Conservation (phyloP, 2,113 vertebrate species). For the Rhabdomys dilectus region DNA sequence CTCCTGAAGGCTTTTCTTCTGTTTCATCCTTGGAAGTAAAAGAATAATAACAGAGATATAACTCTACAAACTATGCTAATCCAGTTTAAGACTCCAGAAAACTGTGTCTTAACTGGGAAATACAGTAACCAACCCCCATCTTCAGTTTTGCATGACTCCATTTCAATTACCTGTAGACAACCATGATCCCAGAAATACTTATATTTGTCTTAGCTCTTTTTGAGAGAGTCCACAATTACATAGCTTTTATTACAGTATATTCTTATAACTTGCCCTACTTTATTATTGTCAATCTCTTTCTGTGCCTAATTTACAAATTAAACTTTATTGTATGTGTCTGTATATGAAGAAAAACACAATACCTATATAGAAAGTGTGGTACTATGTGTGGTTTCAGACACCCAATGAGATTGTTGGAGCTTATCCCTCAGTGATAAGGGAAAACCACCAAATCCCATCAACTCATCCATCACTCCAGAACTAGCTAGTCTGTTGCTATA, state of each 20-base stretch:
- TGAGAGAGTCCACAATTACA: neutral
- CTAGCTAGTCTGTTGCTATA: neutral
- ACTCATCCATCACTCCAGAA: neutral
- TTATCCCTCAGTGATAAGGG: neutral
- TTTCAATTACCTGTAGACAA: neutral
- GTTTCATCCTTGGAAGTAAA: neutral
- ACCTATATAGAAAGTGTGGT: neutral
- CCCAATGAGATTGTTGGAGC: neutral
- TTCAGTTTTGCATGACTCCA: neutral
- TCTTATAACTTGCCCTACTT: neutral
- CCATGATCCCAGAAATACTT: neutral
- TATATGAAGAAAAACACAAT: neutral
- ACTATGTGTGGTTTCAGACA: neutral
- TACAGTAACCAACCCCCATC: neutral
- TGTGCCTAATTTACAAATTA: constrained; percentile 16
- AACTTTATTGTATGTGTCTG: neutral
- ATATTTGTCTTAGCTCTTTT: constrained; percentile 10
- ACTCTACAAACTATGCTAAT: neutral
- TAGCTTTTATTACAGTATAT: neutral
- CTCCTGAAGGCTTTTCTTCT: constrained; percentile 7
- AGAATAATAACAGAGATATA: neutral
- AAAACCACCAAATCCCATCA: neutral
- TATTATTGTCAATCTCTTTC: constrained; percentile 3
- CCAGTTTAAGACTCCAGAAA: constrained; percentile 29
- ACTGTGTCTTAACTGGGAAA: neutral